These are phyloP conservation scores for Moxostoma hubbsi DNA, from an alignment of 2,797 vertebrate species.

Conservation along the genomic window DNA sequence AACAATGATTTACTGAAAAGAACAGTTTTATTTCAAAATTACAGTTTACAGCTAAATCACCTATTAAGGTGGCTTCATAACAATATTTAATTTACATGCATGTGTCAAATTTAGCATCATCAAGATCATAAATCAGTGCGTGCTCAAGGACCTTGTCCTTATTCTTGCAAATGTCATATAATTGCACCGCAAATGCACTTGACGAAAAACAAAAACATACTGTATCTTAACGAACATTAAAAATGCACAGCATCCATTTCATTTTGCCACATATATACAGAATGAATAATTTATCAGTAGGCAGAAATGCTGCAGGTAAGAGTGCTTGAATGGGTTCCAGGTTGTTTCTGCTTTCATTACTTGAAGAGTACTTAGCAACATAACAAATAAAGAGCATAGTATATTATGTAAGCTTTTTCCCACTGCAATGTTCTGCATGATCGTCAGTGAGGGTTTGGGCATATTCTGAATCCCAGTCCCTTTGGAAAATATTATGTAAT, in stretches of 20 bases:
- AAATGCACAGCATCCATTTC: conserved; percentile 49
- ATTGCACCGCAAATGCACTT: not conserved
- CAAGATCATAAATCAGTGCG: conserved; percentile 31
- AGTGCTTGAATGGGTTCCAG: conserved; percentile 5
- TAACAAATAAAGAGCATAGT: conserved; percentile 30
- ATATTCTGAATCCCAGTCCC: conserved; percentile 75
- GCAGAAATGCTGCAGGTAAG: conserved; percentile 34
- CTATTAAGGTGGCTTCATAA: not conserved
- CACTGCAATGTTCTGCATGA: conserved; percentile 58
- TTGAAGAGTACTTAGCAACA: conserved; percentile 21
- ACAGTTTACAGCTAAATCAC: conserved; percentile 16
- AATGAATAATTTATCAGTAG: conserved; percentile 30
- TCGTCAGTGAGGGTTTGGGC: conserved; percentile 54
- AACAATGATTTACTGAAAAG: not conserved
- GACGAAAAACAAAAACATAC: not conserved
- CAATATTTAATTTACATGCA: conserved; percentile 8
- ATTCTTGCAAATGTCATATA: conserved; percentile 38
- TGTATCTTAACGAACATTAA: conserved; percentile 22
- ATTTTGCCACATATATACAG: conserved; percentile 37
- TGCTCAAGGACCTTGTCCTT: conserved; percentile 26
- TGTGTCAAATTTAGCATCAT: not conserved
- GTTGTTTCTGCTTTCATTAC: not conserved
- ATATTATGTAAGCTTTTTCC: conserved; percentile 30
- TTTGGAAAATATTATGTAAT: conserved; percentile 74
- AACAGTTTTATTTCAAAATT: conserved; percentile 34